Conservation (phyloP, 2,113 vertebrate species). For the Strigops habroptila region DNA sequence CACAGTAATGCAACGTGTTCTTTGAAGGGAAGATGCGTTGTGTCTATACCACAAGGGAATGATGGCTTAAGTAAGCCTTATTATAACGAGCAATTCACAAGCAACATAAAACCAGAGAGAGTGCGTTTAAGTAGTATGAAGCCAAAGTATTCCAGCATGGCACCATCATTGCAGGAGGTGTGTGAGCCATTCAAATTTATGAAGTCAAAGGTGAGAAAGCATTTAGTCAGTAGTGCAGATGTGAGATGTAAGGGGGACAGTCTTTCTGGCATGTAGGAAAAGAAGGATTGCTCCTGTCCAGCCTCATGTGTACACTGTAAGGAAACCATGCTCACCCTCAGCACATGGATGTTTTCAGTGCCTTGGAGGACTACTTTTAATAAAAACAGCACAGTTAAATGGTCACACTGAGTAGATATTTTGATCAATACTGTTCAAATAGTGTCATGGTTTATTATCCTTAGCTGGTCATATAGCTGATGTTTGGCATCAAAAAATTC, state of each 20-base stretch:
- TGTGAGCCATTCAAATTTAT: neutral
- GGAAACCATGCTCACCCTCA: accelerated
- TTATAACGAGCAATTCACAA: neutral
- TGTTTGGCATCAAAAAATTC: neutral
- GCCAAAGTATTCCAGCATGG: neutral
- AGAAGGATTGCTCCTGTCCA: neutral
- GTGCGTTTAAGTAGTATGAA: accelerated
- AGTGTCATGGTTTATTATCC: neutral
- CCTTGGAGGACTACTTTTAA: neutral
- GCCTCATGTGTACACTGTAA: neutral
- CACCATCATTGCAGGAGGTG: neutral
- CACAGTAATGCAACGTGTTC: neutral
- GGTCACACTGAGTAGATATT: neutral
- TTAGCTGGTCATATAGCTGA: neutral
- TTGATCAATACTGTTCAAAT: neutral
- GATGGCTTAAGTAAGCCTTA: neutral
- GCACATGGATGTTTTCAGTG: neutral
- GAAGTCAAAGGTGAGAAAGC: neutral
- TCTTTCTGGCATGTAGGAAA: neutral
- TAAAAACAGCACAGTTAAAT: neutral
- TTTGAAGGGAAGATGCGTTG: neutral
- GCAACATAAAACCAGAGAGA: neutral
- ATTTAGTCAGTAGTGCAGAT: neutral
- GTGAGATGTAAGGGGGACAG: neutral
- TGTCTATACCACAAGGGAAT: neutral